A percentile compares a stretch with the other conserved stretches of the same genome.
Evolutionary conservation across 2,888 invertebrate species (phyloP).

Genomic region (Hoplodrina blanda): DNA sequence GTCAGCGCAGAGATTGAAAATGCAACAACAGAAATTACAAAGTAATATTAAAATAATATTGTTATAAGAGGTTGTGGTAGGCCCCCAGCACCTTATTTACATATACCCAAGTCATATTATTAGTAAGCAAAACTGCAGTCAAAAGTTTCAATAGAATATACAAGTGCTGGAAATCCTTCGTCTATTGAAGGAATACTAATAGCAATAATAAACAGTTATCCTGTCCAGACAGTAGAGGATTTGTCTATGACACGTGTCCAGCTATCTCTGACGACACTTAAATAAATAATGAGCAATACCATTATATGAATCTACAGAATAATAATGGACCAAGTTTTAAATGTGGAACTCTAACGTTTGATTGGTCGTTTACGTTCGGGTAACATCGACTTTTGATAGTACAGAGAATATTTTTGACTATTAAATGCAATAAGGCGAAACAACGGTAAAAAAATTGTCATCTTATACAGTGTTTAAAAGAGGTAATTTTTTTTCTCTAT

Average conservation of each 20-base stretch:
- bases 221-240: slow-evolving; percentile 45
- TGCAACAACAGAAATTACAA: too few relatives aligned
- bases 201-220: slow-evolving; percentile 58
- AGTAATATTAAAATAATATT: too few relatives aligned
- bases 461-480: too few relatives aligned
- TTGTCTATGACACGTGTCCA: slow-evolving; percentile 58
- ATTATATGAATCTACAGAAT: slow-evolving; percentile 44
- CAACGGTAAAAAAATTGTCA: too few relatives aligned
- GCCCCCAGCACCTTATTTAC: slow-evolving; percentile 14
- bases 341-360: slow-evolving; percentile 18
- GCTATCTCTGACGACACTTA: slow-evolving; percentile 43
- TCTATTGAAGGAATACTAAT: slow-evolving; percentile 55
- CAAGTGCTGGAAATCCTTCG: slow-evolving; percentile 45
- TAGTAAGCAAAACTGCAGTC: slow-evolving; percentile 24
- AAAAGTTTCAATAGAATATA: slow-evolving; percentile 32
- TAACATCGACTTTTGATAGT: slow-evolving; percentile 26
- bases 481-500: too few relatives aligned
- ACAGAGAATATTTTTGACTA: background rate
- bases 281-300: slow-evolving; percentile 61
- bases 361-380: slow-evolving; percentile 8
- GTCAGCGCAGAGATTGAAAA: too few relatives aligned
- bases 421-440: too few relatives aligned
- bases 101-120: slow-evolving; percentile 7
- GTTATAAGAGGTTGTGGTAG: too few relatives aligned
- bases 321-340: slow-evolving; percentile 38